phyloP scores from a whole-genome alignment of 30 jellyfish, hydroid and myxozoan genomes.

The Turritopsis dohrnii region DNA sequence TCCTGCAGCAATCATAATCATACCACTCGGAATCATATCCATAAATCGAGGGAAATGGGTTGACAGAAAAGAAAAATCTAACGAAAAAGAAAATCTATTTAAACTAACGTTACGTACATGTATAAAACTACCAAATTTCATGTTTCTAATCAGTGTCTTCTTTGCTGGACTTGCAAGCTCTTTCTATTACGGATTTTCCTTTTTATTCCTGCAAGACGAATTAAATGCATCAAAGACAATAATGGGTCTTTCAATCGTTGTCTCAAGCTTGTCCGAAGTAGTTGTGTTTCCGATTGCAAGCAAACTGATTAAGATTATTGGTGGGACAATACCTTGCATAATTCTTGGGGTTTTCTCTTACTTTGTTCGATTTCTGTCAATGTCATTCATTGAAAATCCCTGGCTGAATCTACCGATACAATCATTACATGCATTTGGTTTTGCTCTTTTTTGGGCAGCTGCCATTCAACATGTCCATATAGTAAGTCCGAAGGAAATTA shows the following conservation, averaged over 20 bases:
- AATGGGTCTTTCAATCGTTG: slow-evolving; percentile 61
- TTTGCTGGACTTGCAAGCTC: slow-evolving; percentile 59
- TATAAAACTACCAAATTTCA: slow-evolving; percentile 32
- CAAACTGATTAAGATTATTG: slow-evolving; percentile 13
- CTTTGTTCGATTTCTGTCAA: slow-evolving; percentile 42
- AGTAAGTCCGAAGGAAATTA: slow-evolving; percentile 37
- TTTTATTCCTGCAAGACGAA: slow-evolving; percentile 31
- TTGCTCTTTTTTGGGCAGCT: slow-evolving; percentile 74
- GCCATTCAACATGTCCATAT: slow-evolving; percentile 37
- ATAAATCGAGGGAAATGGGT: background rate
- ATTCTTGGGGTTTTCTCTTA: no score
- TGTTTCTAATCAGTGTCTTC: slow-evolving; percentile 45
- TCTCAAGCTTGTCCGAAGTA: slow-evolving; percentile 58
- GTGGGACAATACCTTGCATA: slow-evolving; percentile 51
- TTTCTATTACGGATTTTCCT: slow-evolving; percentile 45
- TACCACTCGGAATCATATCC: background rate
- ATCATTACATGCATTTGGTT: slow-evolving; percentile 52
- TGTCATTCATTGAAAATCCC: slow-evolving; percentile 48
- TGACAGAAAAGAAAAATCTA: background rate
- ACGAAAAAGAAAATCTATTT: background rate
- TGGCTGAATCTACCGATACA: slow-evolving; percentile 47
- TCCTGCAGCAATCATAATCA: background rate
- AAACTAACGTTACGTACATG: slow-evolving; percentile 25
- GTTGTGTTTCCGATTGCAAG: slow-evolving; percentile 55
- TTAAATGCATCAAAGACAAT: slow-evolving; percentile 32